Evolutionary conservation across 2,888 invertebrate genomes (phyloP), one percentile per base, ranked within the genome.

Genomic region (Dinocampus coccinellae): DNA sequence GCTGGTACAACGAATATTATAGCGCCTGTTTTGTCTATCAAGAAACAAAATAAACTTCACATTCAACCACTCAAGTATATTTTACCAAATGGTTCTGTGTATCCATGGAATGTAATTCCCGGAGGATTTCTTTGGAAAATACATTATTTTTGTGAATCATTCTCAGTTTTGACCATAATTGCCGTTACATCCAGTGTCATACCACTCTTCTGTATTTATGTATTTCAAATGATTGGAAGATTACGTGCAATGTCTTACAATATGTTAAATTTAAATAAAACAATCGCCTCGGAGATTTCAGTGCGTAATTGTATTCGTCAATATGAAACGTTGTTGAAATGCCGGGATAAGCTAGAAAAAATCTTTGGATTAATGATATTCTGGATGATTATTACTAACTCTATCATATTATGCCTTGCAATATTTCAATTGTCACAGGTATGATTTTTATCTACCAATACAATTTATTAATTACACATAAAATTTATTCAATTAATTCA

Each of bases 361-460:
- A 74, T 75, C 36, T 77, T 75, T 34, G 73, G 75, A 4, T 73
- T 75, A 0, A 62, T 76, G 0, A 73, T 74, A 24, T 42, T 75
- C 9, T 71, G 74, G 70, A 61, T 74, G 66, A 20, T 73, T 22
- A n/a, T 70, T 3, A 63, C 63, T 0, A 73, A 66, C 47, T 70
- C 74, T 2, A 53, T 75, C 20, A 52, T 67, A 16, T 39, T 75
- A 29, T 76, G 76, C 39, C 60, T 73, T 2, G 63, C 66, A 26
- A 64, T 73, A 36, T 72, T 73, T 57, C 76, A 75, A 64, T 62
- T 58, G 9, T 64, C 69, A 1, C 73, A 76, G 13, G 52, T 52
- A 39, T 34, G 16, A 16, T 20, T 39, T 58, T 29, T 29, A 3
- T 13, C n/a, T 3, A 39, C 3, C 11, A n/a, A 39, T 13, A 39